phyloP scores from a whole-genome alignment of 2,888 invertebrate genomes.

The Plebejus anna region DNA sequence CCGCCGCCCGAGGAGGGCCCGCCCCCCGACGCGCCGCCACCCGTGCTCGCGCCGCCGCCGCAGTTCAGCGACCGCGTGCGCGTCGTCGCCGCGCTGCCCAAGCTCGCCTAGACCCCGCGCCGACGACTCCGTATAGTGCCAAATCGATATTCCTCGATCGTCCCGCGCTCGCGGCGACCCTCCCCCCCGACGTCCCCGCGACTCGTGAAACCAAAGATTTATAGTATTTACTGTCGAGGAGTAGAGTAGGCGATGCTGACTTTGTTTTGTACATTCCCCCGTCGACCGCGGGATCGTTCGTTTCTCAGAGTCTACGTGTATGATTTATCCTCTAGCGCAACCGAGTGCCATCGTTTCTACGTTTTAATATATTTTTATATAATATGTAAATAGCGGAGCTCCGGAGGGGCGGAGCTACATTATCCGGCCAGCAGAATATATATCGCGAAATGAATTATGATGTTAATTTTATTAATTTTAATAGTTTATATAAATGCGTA shows the following conservation, averaged over 20 bases:
- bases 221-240: conserved; percentile 75
- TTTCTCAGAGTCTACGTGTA: conserved; percentile 46
- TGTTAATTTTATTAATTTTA: conserved; percentile 40
- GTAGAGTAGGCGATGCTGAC: conserved; percentile 67
- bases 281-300: conserved; percentile 45
- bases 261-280: conserved; percentile 66
- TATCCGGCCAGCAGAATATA: conserved; percentile 62
- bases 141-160: conserved; percentile 10
- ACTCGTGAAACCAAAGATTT: conserved; percentile 77
- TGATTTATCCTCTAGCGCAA: conserved; percentile 61
- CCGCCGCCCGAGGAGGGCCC: conserved; percentile 69
- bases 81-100: conserved; percentile 91
- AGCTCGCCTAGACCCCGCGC: conserved; percentile 69
- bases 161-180: conserved; percentile 34
- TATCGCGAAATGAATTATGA: conserved; percentile 41
- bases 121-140: conserved; percentile 11
- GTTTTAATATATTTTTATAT: conserved; percentile 72
- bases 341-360: conserved; percentile 76
- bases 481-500: conserved; percentile 40
- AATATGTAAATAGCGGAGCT: conserved; percentile 67
- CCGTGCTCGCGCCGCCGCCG: conserved; percentile 91
- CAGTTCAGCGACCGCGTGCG: conserved; percentile 94
- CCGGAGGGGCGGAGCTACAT: conserved; percentile 60
- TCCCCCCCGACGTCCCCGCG: conserved; percentile 41
- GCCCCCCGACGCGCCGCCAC: conserved; percentile 61